phyloP scores from a whole-genome alignment of 2,113 vertebrate genomes.

The Peromyscus californicus region DNA sequence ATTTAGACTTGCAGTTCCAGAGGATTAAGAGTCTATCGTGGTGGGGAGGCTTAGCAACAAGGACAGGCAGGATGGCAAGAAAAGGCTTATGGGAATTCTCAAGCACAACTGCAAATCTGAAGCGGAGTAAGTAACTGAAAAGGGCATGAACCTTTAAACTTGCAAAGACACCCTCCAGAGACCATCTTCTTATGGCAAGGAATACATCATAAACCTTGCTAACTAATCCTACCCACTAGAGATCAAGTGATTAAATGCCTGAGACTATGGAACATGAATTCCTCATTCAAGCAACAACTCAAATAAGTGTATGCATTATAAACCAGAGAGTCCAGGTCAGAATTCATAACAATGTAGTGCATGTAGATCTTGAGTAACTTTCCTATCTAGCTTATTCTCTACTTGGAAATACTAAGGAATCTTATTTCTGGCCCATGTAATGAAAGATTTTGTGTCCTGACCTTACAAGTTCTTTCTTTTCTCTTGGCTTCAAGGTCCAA shows the following conservation, averaged over 20 bases:
- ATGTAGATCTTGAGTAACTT: not conserved
- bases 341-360: not conserved
- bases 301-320: not conserved
- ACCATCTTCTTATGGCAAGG: not conserved
- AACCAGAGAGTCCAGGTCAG: not conserved
- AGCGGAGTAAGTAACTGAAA: not conserved
- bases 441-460: fast-evolving
- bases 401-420: not conserved
- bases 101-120: not conserved
- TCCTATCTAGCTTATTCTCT: not conserved
- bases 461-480: fast-evolving
- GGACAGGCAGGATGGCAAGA: not conserved
- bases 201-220: not conserved
- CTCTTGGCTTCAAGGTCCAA: not conserved
- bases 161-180: not conserved
- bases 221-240: not conserved
- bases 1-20: not conserved
- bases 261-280: not conserved
- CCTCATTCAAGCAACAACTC: not conserved
- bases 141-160: not conserved
- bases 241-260: not conserved
- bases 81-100: not conserved
- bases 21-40: not conserved
- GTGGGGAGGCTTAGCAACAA: not conserved
- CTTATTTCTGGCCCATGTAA: fast-evolving